Percentiles rank a stretch among this genome's conserved stretches.
These are phyloP conservation scores for Sphaerodactylus townsendi DNA, from an alignment of 2,113 vertebrate species.

Conservation along the genomic window DNA sequence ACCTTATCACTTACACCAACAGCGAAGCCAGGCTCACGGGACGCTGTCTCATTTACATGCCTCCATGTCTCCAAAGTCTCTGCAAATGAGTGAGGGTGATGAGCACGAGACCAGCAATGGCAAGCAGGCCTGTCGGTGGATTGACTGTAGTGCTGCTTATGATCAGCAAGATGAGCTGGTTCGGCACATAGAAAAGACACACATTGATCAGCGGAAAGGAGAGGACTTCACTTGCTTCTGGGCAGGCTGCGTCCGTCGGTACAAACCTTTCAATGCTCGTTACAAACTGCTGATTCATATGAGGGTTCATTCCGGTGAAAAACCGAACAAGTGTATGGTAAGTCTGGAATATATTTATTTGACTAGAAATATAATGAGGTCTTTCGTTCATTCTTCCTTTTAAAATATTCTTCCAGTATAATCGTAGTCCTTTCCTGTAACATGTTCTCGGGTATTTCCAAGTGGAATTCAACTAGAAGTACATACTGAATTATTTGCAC, in stretches of 20 bases:
- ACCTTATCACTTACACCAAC: slow-evolving; percentile 89
- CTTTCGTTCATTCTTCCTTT: slow-evolving; percentile 17
- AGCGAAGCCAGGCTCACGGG: slow-evolving; percentile 73
- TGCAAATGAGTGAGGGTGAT: slow-evolving; percentile 61
- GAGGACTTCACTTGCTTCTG: slow-evolving; percentile 99
- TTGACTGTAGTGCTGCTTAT: slow-evolving; percentile 94
- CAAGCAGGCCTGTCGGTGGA: slow-evolving; percentile 93
- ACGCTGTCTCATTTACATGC: slow-evolving; percentile 73
- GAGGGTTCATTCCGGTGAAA: slow-evolving; percentile 98
- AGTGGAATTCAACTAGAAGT: slow-evolving; percentile 56
- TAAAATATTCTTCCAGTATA: slow-evolving; percentile 35
- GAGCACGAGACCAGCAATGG: slow-evolving; percentile 76
- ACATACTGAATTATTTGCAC: background rate
- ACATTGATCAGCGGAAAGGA: slow-evolving; percentile 97
- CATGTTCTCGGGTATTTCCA: slow-evolving; percentile 41
- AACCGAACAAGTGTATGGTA: slow-evolving; percentile 99
- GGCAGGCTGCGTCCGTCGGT: slow-evolving; percentile 94
- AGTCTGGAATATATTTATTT: slow-evolving; percentile 77
- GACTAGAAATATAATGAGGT: slow-evolving; percentile 34
- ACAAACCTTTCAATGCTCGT: slow-evolving; percentile 98
- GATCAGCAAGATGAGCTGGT: slow-evolving; percentile 98
- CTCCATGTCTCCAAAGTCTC: slow-evolving; percentile 74
- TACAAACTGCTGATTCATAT: slow-evolving; percentile 99
- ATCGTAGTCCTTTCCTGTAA: slow-evolving; percentile 33
- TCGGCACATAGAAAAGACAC: slow-evolving; percentile 98